Evolutionary conservation across 2,797 vertebrate genomes (phyloP), one percentile per base, ranked within the genome.

Genomic region (Karalla daura): DNA sequence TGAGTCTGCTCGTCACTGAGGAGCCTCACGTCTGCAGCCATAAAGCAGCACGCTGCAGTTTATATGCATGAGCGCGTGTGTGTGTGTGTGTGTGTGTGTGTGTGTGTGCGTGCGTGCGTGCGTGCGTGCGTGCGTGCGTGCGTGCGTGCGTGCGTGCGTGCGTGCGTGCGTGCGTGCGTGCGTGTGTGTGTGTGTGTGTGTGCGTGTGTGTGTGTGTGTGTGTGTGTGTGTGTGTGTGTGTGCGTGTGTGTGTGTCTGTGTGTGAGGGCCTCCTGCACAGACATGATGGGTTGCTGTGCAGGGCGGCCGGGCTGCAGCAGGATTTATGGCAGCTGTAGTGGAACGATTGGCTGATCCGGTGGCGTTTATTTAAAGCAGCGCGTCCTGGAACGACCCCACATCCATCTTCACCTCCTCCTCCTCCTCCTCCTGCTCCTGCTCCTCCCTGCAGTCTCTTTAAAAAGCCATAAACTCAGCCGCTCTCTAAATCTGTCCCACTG

Each of bases 251-350:
- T 33, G 30, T 33, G 30, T 33, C 9, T 33, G 30, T 5, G 30
- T 9, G 6, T 10, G 6, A 10, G 9, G 4, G 11, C 36, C 15
- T 17, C 15, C 36, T 17, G 15, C n/a, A 18, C 4, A 21, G 9
- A 37, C 21, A 23, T 14, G 55, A 47, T 43, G 6, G 52, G 68
- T 52, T 7, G 33, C 8, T 18, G 23, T 45, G 59, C 49, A 20
- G 52, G 50, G 24, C 25, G 14, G 68, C 28, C 2, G 23, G 15
- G 55, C 55, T n/a, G 58, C 55, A 40, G 60, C 47, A 53, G 64
- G 63, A 83, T 73, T 85, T 76, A 85, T 54, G 32, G 51, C 23
- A 40, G 45, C 67, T 75, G 70, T 33, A 50, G 49, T 51, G 12
- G 5, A 68, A 18, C 58, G 47, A 78, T 60, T 51, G 70, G 66